Conservation (phyloP, 2,113 vertebrate species). For the Neodon shergylaensis region DNA sequence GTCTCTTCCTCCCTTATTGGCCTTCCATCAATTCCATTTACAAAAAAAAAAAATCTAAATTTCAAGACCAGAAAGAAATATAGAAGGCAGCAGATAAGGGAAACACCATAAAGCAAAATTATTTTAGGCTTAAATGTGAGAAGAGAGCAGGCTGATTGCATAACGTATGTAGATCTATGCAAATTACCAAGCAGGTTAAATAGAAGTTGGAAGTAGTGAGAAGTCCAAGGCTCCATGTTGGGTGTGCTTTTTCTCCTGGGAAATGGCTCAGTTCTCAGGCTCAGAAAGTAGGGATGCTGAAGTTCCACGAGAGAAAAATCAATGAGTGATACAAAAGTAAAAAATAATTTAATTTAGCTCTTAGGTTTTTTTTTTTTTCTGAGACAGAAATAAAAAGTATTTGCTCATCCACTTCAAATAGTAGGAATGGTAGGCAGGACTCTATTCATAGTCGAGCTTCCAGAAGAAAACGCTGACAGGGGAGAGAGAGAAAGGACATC, state of each 20-base stretch:
- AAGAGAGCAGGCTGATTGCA: constrained; percentile 78
- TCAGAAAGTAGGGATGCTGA: constrained; percentile 56
- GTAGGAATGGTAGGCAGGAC: constrained; percentile 50
- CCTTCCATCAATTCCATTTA: constrained; percentile 62
- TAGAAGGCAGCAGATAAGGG: constrained; percentile 67
- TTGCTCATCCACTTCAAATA: constrained; percentile 46
- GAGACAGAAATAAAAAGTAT: constrained; percentile 69
- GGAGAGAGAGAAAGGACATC: background rate
- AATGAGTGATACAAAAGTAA: constrained; percentile 58
- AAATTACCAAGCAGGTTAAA: constrained; percentile 76
- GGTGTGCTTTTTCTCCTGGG: constrained; percentile 64
- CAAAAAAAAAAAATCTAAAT: constrained; percentile 65
- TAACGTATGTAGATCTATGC: constrained; percentile 80
- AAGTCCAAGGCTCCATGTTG: constrained; percentile 62
- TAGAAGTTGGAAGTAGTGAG: constrained; percentile 68
- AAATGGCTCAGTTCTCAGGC: constrained; percentile 44
- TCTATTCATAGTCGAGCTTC: background rate
- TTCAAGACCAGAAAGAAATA: constrained; percentile 54
- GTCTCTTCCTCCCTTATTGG: background rate
- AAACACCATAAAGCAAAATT: constrained; percentile 76
- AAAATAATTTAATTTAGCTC: constrained; percentile 68
- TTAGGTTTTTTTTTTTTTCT: constrained; percentile 33
- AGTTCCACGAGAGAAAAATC: constrained; percentile 59
- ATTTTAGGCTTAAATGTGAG: constrained; percentile 78
- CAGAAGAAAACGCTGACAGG: constrained; percentile 2